phyloP scores from a whole-genome alignment of 1,140 invertebrate genomes.

The Trichomalopsis sarcophagae region DNA sequence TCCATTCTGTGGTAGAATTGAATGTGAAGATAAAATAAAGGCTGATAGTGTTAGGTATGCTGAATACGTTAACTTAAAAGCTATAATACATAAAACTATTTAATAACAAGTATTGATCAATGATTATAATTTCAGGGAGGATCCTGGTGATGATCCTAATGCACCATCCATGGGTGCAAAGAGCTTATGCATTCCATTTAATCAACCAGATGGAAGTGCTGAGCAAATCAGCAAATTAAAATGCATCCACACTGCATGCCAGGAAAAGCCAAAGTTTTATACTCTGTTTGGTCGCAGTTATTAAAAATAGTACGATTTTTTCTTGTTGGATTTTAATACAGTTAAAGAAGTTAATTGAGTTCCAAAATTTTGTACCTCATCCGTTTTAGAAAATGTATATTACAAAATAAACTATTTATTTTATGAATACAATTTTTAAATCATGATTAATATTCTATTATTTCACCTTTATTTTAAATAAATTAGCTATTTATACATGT shows the following conservation, averaged over 20 bases:
- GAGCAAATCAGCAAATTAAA: constrained; percentile 78
- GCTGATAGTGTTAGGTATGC: constrained; percentile 91
- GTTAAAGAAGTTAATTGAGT: neutral
- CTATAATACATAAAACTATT: neutral
- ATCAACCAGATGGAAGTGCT: constrained; percentile 83
- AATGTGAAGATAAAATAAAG: constrained; percentile 97
- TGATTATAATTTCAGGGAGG: constrained; percentile 70
- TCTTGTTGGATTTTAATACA: neutral
- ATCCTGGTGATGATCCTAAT: constrained; percentile 81
- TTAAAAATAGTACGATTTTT: constrained; percentile 72
- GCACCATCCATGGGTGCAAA: constrained; percentile 98
- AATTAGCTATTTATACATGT: no score
- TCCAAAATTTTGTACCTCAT: neutral
- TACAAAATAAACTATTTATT: constrained; percentile 22
- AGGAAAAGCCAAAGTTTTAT: constrained; percentile 87
- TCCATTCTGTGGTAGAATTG: constrained; percentile 93
- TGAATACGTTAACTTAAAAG: constrained; percentile 10
- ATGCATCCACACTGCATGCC: constrained; percentile 94
- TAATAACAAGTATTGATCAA: constrained; percentile 55
- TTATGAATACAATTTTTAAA: neutral
- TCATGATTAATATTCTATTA: neutral
- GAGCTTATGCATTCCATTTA: constrained; percentile 96
- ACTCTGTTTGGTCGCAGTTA: constrained; percentile 98
- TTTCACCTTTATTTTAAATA: no score
- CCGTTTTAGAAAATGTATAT: neutral